Evolutionary conservation across 2,797 vertebrate genomes (phyloP).

Genomic region (Gouania willdenowi): DNA sequence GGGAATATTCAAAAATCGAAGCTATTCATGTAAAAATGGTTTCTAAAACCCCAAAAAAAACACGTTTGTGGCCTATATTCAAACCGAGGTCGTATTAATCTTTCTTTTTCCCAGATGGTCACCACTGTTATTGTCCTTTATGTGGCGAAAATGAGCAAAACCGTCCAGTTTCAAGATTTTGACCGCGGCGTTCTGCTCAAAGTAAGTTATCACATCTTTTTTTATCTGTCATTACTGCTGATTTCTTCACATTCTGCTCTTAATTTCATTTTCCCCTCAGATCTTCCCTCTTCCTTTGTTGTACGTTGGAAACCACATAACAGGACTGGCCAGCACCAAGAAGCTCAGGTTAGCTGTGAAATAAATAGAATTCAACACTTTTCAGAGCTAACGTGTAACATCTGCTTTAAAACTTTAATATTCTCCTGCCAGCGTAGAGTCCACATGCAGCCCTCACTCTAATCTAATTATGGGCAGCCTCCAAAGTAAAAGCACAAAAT

Average conservation of each 20-base stretch:
- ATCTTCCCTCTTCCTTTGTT: slow-evolving; percentile 91
- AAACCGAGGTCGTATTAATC: too few relatives aligned
- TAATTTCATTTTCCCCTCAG: slow-evolving; percentile 56
- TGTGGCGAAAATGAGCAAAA: slow-evolving; percentile 79
- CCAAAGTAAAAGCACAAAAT: too few relatives aligned
- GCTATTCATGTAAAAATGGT: too few relatives aligned
- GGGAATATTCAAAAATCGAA: too few relatives aligned
- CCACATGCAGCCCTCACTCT: too few relatives aligned
- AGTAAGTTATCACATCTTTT: slow-evolving; percentile 58
- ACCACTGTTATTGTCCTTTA: slow-evolving; percentile 86
- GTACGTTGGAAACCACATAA: slow-evolving; percentile 89
- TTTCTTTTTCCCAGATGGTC: slow-evolving; percentile 77
- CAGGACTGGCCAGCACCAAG: slow-evolving; percentile 88
- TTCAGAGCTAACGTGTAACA: background rate
- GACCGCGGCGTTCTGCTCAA: slow-evolving; percentile 81
- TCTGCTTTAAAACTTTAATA: too few relatives aligned
- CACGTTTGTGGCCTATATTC: too few relatives aligned
- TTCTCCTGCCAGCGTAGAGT: too few relatives aligned
- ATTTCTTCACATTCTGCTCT: background rate
- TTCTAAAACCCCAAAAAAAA: too few relatives aligned
- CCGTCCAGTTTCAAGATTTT: slow-evolving; percentile 87
- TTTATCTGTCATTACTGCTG: background rate
- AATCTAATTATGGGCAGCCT: too few relatives aligned
- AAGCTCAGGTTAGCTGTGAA: slow-evolving; percentile 82
- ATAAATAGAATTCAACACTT: background rate